These are phyloP conservation scores for Graphium colonna DNA, from an alignment of 2,888 invertebrate species.

Conservation along the genomic window DNA sequence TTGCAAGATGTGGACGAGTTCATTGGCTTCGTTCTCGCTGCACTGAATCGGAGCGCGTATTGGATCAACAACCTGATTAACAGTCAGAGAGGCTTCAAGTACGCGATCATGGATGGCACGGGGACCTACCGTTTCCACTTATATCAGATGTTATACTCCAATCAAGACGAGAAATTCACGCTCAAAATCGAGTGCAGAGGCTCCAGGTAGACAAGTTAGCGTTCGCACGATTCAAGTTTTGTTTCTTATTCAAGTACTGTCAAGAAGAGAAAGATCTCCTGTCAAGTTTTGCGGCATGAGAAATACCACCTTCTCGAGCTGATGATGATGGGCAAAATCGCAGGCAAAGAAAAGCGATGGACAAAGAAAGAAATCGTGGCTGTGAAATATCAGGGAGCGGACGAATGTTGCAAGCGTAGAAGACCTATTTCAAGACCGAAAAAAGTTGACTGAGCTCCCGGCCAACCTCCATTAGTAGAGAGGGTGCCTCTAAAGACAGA, in stretches of 20 bases:
- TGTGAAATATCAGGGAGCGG: too few species aligned
- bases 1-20: conserved; percentile 59
- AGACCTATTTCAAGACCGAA: too few species aligned
- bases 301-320: conserved; percentile 56
- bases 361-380: too few species aligned
- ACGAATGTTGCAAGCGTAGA: too few species aligned
- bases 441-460: too few species aligned
- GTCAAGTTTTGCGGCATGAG: too few species aligned
- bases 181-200: conserved; percentile 63
- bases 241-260: too few species aligned
- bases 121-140: conserved; percentile 68
- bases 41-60: conserved; percentile 57
- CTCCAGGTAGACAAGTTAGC: conserved; percentile 70
- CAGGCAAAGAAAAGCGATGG: conserved; percentile 62
- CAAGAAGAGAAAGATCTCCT: too few species aligned
- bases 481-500: too few species aligned
- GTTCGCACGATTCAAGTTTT: too few species aligned
- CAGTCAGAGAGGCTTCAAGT: conserved; percentile 57
- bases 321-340: conserved; percentile 53
- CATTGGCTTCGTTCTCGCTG: conserved; percentile 48
- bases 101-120: conserved; percentile 61
- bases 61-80: conserved; percentile 61
- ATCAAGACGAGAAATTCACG: conserved; percentile 43
- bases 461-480: too few species aligned
- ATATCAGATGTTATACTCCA: conserved; percentile 63